Base-by-base conservation (phyloP, 2,888 invertebrate genomes). In the Selenia dentaria region DNA sequence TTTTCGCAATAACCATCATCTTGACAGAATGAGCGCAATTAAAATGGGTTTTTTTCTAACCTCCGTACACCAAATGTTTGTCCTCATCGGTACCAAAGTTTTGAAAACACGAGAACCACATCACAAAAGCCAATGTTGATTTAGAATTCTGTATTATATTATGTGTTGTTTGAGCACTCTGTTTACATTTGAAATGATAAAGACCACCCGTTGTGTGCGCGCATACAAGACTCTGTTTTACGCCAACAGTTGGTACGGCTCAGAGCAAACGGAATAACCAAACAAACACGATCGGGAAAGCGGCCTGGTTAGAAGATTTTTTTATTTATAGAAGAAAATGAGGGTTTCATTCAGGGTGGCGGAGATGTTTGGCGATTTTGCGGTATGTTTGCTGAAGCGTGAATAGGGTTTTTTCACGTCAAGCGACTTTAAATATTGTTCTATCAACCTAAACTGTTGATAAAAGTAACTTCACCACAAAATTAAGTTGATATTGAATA, bases 151-250 rank as follows among this genome's bases (percentile, higher is more conserved):
- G 81, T 82, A 79, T 80, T 77, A 78, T 82, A 83, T 73, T 70
- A 79, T 84, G 77, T 78, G 74, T 74, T 78, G 79, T 83, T 80
- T 74, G 72, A 69, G 57, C 53, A 61, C 47, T 56, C 60, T 86
- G 87, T 89, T 85, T 87, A 86, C 80, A 68, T 86, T 84, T 67
- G 76, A 75, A 76, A 85, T 89, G 89, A 89, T 88, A 84, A 80
- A 86, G 89, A 88, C 89, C 89, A 89, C 89, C 89, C 89, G 88
- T 59, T 47, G 54, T 40, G 47, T 48, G 47, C 37, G 18, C 47
- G 28, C 47, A 41, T 48, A 48, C 46, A 41, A 31, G 39, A 44
- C 28, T 47, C 52, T 41, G 49, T 49, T 47, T 52, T 53, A 43
- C 43, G 52, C 52, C 44, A 52, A 50, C 83, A 83, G 86, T 85